These are phyloP conservation scores for Vidua macroura DNA, from an alignment of 2,113 vertebrate species.

Conservation along the genomic window DNA sequence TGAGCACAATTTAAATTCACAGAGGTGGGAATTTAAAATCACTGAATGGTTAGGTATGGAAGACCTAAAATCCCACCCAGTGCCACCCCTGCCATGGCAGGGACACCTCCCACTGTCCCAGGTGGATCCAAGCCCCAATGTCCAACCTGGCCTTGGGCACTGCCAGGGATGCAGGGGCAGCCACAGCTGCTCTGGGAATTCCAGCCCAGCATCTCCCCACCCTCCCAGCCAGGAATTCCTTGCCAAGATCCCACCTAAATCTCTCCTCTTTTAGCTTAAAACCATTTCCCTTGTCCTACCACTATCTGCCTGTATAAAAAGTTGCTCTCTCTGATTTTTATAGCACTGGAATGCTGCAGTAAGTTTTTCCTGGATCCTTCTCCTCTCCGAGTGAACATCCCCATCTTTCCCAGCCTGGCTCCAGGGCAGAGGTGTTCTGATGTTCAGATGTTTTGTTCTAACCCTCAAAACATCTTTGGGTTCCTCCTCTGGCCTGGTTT, in stretches of 20 bases:
- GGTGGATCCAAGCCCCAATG: background rate
- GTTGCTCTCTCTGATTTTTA: background rate
- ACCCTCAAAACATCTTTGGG: background rate
- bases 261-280: background rate
- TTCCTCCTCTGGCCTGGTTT: background rate
- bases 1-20: background rate
- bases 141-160: background rate
- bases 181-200: background rate
- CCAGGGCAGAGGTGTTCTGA: background rate
- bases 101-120: background rate
- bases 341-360: background rate
- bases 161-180: background rate
- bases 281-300: background rate
- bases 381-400: background rate
- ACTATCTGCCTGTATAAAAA: background rate
- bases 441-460: background rate
- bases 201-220: background rate
- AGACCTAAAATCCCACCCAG: background rate
- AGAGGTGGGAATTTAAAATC: background rate
- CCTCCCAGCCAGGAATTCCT: accelerated
- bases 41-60: too few species aligned
- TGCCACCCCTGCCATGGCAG: background rate
- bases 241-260: background rate
- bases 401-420: background rate
- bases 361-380: background rate